Percentiles rank a stretch among this genome's conserved stretches.
These are phyloP conservation scores for Cotesia congregata DNA, from an alignment of 2,888 invertebrate species.

Conservation along the genomic window DNA sequence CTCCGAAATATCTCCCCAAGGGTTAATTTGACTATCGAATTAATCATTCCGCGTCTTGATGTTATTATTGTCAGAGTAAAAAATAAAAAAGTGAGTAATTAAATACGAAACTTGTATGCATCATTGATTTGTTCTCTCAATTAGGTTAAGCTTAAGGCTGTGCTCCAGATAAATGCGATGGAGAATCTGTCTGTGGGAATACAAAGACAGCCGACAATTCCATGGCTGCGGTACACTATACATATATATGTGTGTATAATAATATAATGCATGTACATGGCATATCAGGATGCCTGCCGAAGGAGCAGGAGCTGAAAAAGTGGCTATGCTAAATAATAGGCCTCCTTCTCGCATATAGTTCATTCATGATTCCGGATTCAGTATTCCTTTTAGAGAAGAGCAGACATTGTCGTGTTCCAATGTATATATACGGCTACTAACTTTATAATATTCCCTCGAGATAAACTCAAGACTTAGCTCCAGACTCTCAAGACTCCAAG, in stretches of 20 bases:
- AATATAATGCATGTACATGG: constrained; percentile 38
- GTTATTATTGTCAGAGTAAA: background rate
- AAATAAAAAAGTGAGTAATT: background rate
- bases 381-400: constrained; percentile 54
- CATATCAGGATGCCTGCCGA: constrained; percentile 43
- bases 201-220: constrained; percentile 67
- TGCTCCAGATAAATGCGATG: constrained; percentile 35
- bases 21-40: constrained; percentile 41
- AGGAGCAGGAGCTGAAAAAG: constrained; percentile 60
- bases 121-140: constrained; percentile 1
- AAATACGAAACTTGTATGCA: background rate
- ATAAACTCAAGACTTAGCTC: background rate
- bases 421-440: constrained; percentile 35
- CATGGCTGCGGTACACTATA: constrained; percentile 29
- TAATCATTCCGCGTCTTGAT: constrained; percentile 25
- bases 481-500: background rate
- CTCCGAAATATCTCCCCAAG: constrained; percentile 53
- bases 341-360: constrained; percentile 61
- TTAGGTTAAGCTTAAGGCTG: constrained; percentile 15
- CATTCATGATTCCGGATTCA: constrained; percentile 63
- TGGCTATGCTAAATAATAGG: constrained; percentile 70
- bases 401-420: constrained; percentile 40
- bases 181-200: constrained; percentile 58
- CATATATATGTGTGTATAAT: background rate
- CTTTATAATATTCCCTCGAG: constrained; percentile 32